phyloP scores from a whole-genome alignment of 2,113 vertebrate genomes.

The Tinamus guttatus region DNA sequence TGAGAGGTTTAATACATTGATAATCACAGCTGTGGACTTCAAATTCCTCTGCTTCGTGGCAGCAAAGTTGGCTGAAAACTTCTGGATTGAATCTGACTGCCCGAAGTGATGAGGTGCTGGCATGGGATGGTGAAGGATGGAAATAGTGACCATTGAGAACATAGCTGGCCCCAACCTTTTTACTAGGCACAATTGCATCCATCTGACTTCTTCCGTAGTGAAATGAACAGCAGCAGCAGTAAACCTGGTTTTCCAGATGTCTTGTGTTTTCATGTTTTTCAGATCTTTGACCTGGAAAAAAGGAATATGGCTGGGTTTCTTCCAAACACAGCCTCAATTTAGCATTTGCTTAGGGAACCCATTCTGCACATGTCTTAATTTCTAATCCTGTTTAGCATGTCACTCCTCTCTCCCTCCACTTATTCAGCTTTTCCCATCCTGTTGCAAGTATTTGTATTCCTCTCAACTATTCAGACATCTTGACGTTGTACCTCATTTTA shows the following conservation, averaged over 20 bases:
- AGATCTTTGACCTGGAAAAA: not conserved
- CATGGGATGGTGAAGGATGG: not conserved
- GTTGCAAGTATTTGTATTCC: not conserved
- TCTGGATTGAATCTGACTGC: not conserved
- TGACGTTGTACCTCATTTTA: not conserved
- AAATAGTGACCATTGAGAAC: not conserved
- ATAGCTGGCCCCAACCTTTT: not conserved
- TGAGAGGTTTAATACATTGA: not conserved
- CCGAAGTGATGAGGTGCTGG: not conserved
- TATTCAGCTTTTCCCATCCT: not conserved
- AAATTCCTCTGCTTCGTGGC: not conserved
- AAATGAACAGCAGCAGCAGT: not conserved
- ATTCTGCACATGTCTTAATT: not conserved
- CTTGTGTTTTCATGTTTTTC: not conserved
- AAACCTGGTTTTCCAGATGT: not conserved
- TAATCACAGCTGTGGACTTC: not conserved
- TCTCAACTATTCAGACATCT: not conserved
- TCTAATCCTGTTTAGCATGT: not conserved
- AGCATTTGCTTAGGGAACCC: not conserved
- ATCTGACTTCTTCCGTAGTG: not conserved
- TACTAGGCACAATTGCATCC: not conserved
- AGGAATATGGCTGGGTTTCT: not conserved
- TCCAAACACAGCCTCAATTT: not conserved
- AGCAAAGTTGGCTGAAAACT: not conserved
- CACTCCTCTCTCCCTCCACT: not conserved